phyloP scores from a whole-genome alignment of 2,888 invertebrate genomes.

The Lasioglossum malachurum region DNA sequence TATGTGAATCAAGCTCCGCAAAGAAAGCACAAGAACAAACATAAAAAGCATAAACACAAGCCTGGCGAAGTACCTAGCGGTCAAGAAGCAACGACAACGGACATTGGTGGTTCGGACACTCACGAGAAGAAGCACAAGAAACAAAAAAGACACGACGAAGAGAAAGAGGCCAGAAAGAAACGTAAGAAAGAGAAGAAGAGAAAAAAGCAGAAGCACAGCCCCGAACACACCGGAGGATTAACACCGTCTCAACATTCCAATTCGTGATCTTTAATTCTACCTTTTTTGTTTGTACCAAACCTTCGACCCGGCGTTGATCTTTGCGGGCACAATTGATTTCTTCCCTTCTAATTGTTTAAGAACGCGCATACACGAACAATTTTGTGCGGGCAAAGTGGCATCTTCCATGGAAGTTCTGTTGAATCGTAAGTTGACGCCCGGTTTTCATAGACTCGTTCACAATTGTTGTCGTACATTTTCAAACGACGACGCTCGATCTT shows the following conservation, averaged over 20 bases:
- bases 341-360: slow-evolving; percentile 6
- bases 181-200: slow-evolving; percentile 98
- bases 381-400: background rate
- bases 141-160: slow-evolving; percentile 96
- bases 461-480: background rate
- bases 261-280: slow-evolving; percentile 83
- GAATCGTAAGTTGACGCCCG: slow-evolving; percentile 1
- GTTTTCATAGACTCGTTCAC: slow-evolving; percentile 5
- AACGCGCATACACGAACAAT: slow-evolving; percentile 24
- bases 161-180: slow-evolving; percentile 95
- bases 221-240: slow-evolving; percentile 91
- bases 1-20: slow-evolving; percentile 96
- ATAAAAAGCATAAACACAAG: slow-evolving; percentile 97
- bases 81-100: slow-evolving; percentile 91
- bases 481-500: slow-evolving; percentile 12
- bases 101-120: slow-evolving; percentile 89
- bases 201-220: slow-evolving; percentile 97
- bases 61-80: slow-evolving; percentile 91
- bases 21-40: slow-evolving; percentile 97
- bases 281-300: slow-evolving; percentile 61
- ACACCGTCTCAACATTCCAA: slow-evolving; percentile 88
- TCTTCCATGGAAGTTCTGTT: slow-evolving; percentile 18
- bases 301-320: slow-evolving; percentile 45
- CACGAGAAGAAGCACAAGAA: slow-evolving; percentile 98
- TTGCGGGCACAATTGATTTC: slow-evolving; percentile 29